Conservation (phyloP, 2,797 vertebrate genomes). For the Coregonus ussuriensis region DNA sequence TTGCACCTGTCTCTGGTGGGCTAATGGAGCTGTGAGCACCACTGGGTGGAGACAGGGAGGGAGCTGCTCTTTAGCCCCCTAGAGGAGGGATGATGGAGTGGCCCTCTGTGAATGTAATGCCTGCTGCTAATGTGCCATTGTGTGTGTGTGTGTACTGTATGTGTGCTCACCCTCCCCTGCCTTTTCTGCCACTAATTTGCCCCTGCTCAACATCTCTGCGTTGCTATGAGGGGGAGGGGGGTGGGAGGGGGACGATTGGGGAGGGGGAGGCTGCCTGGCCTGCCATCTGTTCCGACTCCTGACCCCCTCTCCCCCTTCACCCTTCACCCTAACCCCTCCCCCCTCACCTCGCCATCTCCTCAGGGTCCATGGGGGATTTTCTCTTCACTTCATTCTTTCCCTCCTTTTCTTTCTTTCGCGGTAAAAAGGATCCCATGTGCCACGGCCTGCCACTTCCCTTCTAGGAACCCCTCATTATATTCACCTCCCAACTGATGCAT, state of each 20-base stretch:
- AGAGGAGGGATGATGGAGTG: background rate
- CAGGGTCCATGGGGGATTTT: background rate
- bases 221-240: background rate
- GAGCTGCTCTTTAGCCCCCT: background rate
- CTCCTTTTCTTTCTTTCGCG: background rate
- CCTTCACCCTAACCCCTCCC: background rate
- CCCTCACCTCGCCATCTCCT: background rate
- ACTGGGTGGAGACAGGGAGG: background rate
- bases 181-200: background rate
- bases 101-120: background rate
- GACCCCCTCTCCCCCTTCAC: background rate
- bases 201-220: background rate
- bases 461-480: background rate
- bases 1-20: constrained; percentile 2
- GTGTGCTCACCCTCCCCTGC: background rate
- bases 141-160: background rate
- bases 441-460: background rate
- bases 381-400: background rate
- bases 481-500: background rate
- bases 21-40: background rate
- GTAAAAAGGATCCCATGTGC: background rate
- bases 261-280: background rate
- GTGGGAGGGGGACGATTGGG: background rate
- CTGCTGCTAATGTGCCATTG: background rate
- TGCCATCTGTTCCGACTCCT: background rate